Conservation (phyloP, 2,888 invertebrate genomes). For the Parasteatoda lunata region DNA sequence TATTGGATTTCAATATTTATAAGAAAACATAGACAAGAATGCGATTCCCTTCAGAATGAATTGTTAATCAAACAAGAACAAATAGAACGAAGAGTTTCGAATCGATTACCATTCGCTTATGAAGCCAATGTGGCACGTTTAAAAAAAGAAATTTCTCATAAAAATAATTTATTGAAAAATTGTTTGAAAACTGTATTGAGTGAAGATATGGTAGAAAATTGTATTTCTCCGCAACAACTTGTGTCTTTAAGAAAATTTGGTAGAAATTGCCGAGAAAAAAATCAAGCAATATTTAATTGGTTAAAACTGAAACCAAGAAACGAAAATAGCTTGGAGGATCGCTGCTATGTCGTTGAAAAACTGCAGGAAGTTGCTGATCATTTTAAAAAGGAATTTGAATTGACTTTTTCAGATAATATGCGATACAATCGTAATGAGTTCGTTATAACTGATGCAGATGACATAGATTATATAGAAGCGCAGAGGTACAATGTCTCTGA, state of each 20-base stretch:
- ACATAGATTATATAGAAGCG: slow-evolving; percentile 50
- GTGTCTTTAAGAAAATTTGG: not conserved
- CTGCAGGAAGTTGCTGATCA: not conserved
- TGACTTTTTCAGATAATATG: not conserved
- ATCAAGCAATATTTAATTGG: not conserved
- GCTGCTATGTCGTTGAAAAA: not conserved
- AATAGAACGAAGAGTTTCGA: not conserved
- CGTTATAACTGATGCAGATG: slow-evolving; percentile 4
- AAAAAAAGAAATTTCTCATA: not conserved
- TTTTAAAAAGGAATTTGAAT: not conserved
- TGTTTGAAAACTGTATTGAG: not conserved
- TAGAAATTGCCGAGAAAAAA: not conserved
- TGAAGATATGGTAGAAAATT: not conserved
- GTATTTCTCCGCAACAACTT: not conserved
- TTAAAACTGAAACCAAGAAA: not conserved
- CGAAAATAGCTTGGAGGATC: not conserved
- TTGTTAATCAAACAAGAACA: not conserved
- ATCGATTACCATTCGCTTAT: not conserved
- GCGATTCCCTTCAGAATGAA: not conserved
- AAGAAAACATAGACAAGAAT: not conserved
- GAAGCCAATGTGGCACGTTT: not conserved
- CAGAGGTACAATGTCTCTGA: slow-evolving; percentile 21
- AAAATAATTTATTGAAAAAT: not conserved
- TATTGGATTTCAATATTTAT: not conserved
- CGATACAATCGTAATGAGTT: no score